These are phyloP conservation scores for Triplophysa bombifrons DNA, from an alignment of 2,797 vertebrate genomes.

Conservation along the genomic window DNA sequence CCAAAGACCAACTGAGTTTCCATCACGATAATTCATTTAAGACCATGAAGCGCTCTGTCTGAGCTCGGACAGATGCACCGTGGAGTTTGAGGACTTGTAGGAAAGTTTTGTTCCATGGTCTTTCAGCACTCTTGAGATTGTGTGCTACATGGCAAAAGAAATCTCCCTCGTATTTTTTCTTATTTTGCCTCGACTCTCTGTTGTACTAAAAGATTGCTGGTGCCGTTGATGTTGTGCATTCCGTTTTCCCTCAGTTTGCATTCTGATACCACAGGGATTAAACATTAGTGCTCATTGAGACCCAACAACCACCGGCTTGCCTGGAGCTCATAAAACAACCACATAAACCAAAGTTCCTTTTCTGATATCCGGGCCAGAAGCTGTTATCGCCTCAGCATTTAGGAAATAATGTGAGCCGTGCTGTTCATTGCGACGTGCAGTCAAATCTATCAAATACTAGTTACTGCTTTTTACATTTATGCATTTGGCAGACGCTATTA, in stretches of 20 bases:
- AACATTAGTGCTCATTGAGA: background rate
- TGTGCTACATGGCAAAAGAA: background rate
- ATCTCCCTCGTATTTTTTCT: background rate
- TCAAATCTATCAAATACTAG: background rate
- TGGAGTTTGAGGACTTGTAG: slow-evolving; percentile 22
- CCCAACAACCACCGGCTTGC: background rate
- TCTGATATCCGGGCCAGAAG: background rate
- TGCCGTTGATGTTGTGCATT: slow-evolving; percentile 4
- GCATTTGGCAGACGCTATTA: too few species aligned
- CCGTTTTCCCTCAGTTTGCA: background rate
- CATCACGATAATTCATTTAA: slow-evolving; percentile 45
- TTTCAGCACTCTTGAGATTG: slow-evolving; percentile 6
- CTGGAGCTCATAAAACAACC: background rate
- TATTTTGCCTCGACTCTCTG: slow-evolving; percentile 1
- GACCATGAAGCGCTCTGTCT: slow-evolving; percentile 23
- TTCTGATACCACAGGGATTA: background rate
- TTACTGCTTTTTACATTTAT: background rate
- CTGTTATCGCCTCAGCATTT: slow-evolving; percentile 24
- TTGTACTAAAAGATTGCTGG: background rate
- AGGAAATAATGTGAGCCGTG: slow-evolving; percentile 5
- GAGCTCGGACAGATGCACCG: slow-evolving; percentile 23
- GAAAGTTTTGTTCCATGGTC: slow-evolving; percentile 22
- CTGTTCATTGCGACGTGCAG: background rate
- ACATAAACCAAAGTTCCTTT: background rate
- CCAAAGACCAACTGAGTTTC: slow-evolving; percentile 38